Percentiles rank a stretch among this genome's conserved stretches.
Conservation (phyloP, 2,797 vertebrate genomes). For the Poecilia velifera region DNA sequence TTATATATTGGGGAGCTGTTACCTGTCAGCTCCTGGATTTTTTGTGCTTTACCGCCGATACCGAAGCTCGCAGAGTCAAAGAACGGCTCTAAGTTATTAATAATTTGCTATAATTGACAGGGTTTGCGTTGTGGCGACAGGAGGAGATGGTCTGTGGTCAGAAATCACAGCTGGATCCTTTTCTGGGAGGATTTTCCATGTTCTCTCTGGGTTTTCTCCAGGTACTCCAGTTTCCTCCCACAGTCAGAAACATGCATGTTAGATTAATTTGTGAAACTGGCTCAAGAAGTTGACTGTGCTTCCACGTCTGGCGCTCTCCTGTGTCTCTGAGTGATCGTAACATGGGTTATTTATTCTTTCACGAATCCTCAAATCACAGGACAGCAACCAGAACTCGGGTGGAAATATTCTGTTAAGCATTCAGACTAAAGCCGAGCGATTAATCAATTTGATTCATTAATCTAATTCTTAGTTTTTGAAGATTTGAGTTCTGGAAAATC, state of each 20-base stretch:
- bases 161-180: neutral
- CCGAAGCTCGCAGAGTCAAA: neutral
- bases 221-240: constrained; percentile 1
- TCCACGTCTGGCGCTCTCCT: neutral
- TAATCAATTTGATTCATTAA: too few species aligned
- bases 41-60: neutral
- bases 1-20: constrained; percentile 7
- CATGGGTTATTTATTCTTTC: neutral
- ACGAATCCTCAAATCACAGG: neutral
- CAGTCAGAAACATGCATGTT: constrained; percentile 1
- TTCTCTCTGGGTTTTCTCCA: constrained; percentile 4
- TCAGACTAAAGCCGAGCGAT: neutral
- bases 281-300: neutral
- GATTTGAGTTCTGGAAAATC: too few species aligned
- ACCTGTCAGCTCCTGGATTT: constrained; percentile 9
- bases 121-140: neutral
- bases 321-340: neutral
- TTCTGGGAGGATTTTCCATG: neutral
- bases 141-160: neutral
- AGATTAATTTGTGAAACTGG: neutral
- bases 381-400: neutral
- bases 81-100: neutral
- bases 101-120: neutral
- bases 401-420: constrained; percentile 1
- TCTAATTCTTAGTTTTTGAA: too few species aligned